phyloP scores from a whole-genome alignment of 2,113 vertebrate genomes.

The Ptilorrhoa leucosticta region DNA sequence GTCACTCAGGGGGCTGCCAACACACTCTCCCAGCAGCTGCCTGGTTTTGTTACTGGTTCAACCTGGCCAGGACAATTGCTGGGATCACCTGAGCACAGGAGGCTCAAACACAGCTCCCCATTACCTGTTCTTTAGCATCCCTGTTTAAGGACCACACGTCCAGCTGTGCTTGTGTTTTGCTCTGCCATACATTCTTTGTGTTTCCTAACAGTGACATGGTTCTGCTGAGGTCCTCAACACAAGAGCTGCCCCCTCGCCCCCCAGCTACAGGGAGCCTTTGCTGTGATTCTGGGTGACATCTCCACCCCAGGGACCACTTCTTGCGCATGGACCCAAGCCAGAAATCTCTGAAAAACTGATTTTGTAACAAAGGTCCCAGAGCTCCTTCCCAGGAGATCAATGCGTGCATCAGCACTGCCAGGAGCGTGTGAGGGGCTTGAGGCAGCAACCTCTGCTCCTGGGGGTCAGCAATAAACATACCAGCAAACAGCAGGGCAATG shows the following conservation, averaged over 20 bases:
- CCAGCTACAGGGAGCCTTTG: fast-evolving
- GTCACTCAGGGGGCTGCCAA: neutral
- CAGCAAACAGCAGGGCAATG: fast-evolving
- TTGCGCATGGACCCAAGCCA: neutral
- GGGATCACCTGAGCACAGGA: neutral
- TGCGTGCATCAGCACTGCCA: neutral
- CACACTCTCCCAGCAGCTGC: neutral
- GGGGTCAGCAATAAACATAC: neutral
- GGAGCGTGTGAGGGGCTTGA: fast-evolving
- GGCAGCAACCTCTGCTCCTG: neutral
- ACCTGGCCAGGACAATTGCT: neutral
- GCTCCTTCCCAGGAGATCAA: neutral
- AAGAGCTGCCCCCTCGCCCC: neutral
- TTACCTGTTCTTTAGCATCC: neutral
- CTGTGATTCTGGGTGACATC: neutral
- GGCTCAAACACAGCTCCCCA: fast-evolving
- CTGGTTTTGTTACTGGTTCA: neutral
- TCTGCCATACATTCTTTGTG: neutral
- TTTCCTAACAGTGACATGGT: neutral
- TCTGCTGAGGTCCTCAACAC: fast-evolving
- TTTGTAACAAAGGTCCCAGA: neutral
- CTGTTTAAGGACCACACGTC: neutral
- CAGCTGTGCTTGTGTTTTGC: neutral
- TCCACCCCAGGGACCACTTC: neutral
- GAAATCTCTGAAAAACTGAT: neutral